Evolutionary conservation across 2,797 vertebrate genomes (phyloP).

Genomic region (Protonibea diacanthus): DNA sequence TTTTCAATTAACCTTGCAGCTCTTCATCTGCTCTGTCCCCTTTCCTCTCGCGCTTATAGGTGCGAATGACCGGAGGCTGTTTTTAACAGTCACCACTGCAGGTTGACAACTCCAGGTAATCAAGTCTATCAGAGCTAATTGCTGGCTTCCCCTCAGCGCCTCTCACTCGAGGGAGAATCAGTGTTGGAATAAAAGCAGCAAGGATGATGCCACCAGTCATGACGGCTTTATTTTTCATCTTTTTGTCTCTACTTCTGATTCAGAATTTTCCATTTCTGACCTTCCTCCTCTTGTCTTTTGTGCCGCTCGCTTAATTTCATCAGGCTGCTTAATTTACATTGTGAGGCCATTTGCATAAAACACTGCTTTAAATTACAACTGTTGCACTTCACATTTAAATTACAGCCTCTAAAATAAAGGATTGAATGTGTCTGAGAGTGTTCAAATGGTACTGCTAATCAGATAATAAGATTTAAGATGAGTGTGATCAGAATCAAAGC

Average conservation of each 20-base stretch:
- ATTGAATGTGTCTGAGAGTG: not conserved
- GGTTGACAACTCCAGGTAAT: constrained; percentile 60
- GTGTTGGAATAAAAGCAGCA: constrained; percentile 13
- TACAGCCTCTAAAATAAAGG: not conserved
- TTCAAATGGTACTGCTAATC: not conserved
- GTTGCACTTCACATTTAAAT: not conserved
- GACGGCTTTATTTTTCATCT: constrained; percentile 17
- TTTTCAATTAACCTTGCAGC: constrained; percentile 71
- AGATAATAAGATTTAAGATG: not conserved
- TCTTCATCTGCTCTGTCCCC: constrained; percentile 35
- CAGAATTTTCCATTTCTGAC: constrained; percentile 14
- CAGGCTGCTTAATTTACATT: not conserved
- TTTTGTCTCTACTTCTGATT: not conserved
- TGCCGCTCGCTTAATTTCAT: not conserved
- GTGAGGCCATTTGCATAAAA: not conserved
- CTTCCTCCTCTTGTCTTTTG: constrained; percentile 12
- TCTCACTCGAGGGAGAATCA: constrained; percentile 16
- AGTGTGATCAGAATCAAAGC: not conserved
- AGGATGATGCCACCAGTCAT: constrained; percentile 1
- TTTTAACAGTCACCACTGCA: constrained; percentile 29
- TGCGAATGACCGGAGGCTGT: constrained; percentile 39
- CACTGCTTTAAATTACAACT: too few species aligned
- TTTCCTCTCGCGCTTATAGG: constrained; percentile 20
- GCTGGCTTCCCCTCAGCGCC: constrained; percentile 45
- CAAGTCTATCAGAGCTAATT: constrained; percentile 63